Base-by-base conservation (phyloP, 2,888 invertebrate genomes). In the Calliscelio sp. region DNA sequence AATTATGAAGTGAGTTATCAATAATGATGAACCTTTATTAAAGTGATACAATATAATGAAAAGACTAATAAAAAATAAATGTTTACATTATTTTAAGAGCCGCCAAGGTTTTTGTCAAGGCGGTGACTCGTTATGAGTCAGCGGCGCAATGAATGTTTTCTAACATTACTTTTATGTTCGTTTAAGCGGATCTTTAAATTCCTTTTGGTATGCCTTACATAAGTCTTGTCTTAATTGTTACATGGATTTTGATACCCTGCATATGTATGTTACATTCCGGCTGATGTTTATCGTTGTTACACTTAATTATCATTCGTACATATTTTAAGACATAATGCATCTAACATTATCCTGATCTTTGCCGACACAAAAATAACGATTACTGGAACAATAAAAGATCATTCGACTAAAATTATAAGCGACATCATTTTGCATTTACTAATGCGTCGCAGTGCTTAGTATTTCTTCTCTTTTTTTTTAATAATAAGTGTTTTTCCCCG, bases 141-240 rank as follows among this genome's bases (percentile, higher is more conserved):
- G n/a, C 25, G 18, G 22, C 28, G 20, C n/a, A 71, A 59, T 38
- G 71, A 71, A 71, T 71, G 71, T 71, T 71, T 71, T 59, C 71
- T 20, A 71, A 59, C 71, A 71, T 71, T 71, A 71, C 59, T 71
- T 59, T 57, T 70, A 70, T 57, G 55, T 57, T 71, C 71, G 16
- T 59, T 71, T 71, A 57, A 71, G 11, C 35, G 46, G 71, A 59
- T 59, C 71, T 71, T 49, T 59, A 53, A 71, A 71, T 71, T 71
- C 71, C 59, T 59, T 71, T 71, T 46, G 70, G 57, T 44, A 57
- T 70, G 35, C 18, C 59, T 71, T 59, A 59, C 57, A 53, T 71
- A 59, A 71, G 28, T 24, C 49, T 32, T 14, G 55, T 46, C 59
- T 59, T 57, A 59, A 71, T 71, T 59, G 57, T 59, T 49, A 59